Conservation (phyloP, 2,888 invertebrate species). For the Drosophila neotestacea region DNA sequence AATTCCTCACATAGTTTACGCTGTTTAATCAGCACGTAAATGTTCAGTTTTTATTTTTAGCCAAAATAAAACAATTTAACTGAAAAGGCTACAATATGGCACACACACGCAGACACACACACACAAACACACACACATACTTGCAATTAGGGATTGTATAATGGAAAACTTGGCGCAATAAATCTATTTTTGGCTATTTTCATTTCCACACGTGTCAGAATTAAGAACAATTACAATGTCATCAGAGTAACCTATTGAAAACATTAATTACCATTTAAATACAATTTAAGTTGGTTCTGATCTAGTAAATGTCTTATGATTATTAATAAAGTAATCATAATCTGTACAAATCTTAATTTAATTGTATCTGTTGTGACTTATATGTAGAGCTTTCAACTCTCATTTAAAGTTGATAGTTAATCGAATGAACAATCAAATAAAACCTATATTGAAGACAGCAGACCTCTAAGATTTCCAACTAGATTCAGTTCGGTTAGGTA, state of each 20-base stretch:
- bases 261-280: neutral
- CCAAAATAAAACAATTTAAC: conserved; percentile 54
- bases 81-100: conserved; percentile 57
- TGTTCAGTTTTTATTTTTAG: conserved; percentile 67
- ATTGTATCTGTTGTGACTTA: no score
- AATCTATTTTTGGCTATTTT: conserved; percentile 38
- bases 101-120: conserved; percentile 16
- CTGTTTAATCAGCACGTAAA: conserved; percentile 73
- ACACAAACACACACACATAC: conserved; percentile 3
- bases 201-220: conserved; percentile 37
- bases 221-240: conserved; percentile 1
- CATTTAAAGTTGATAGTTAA: no score
- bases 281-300: no score
- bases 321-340: no score
- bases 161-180: conserved; percentile 40
- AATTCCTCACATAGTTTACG: conserved; percentile 76
- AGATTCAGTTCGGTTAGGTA: no score
- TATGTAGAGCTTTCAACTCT: no score
- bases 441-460: no score
- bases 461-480: no score
- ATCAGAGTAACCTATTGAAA: neutral
- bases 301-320: no score
- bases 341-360: no score
- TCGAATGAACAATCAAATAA: no score
- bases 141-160: conserved; percentile 38